Base-by-base conservation (phyloP, 2,797 vertebrate genomes). In the Sebastes hubbsi region DNA sequence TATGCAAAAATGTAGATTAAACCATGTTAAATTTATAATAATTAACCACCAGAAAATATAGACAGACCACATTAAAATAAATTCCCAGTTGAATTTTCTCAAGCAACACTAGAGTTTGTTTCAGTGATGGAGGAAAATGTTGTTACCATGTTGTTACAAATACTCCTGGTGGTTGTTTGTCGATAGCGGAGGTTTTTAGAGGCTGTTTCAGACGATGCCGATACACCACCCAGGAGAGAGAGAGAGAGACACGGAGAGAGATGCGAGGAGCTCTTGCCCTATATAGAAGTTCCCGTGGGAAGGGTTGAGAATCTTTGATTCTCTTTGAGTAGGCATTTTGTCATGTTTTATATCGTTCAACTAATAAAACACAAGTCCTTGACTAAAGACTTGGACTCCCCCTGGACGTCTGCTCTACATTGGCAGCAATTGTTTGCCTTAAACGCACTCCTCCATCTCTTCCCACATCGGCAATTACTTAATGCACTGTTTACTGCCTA, bases 331-430 rank as follows among this genome's bases (percentile, higher is more conserved):
- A 86, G 92, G 89, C 94, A 88, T 95, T 96, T 95, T 95, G 93
- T 95, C 94, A 94, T 96, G 94, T 95, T 96, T 96, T 94, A 95
- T 95, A 95, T 94, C 90, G 71, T 95, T 94, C 92, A 93, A 90
- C 93, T 94, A 95, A 95, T 94, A 95, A 95, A 94, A 95, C 91
- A 89, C 87, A 91, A 93, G 94, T 92, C 89, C 84, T 92, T 87
- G 89, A 93, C 93, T 95, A 94, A 94, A 94, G 93, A 94, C 92
- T 93, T 18, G 46, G 80, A 62, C 87, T 95, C 95, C 93, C 94
- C 77, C 80, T 82, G 95, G 94, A 95, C 78, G 69, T 87, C 86
- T 90, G 91, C 88, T 88, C 86, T 92, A 90, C 90, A 91, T 90
- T 88, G 81, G 89, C 86, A 84, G 88, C 84, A 79, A 83, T 88